These are phyloP conservation scores for Menidia beryllina DNA, from an alignment of 2,113 vertebrate genomes.

Conservation along the genomic window DNA sequence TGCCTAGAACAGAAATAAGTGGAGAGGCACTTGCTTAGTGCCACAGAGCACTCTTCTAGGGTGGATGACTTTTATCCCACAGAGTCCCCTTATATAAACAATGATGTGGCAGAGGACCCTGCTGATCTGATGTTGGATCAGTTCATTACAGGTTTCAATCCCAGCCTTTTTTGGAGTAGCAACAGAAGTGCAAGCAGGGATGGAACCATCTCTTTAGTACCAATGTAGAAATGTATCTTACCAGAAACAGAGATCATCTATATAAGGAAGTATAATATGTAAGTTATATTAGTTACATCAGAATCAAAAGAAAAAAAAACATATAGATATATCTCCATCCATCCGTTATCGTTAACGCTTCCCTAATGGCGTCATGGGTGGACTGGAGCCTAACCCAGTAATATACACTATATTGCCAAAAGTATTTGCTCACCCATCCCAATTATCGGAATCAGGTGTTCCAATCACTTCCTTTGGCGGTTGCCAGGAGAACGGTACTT, in stretches of 20 bases:
- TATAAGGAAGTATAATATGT: neutral
- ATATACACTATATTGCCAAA: too few species aligned
- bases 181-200: neutral
- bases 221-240: neutral
- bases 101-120: neutral
- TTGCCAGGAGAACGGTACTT: too few species aligned
- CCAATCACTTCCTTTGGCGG: too few species aligned
- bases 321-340: too few species aligned
- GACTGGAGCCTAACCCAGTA: too few species aligned
- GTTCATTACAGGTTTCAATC: neutral
- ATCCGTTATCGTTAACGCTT: too few species aligned
- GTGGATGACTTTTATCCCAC: neutral
- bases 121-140: neutral
- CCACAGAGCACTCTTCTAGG: neutral
- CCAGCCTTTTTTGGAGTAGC: neutral
- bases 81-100: neutral
- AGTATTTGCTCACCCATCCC: too few species aligned
- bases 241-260: neutral
- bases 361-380: too few species aligned
- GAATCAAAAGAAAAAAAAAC: neutral
- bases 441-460: too few species aligned
- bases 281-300: neutral
- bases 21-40: neutral
- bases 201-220: neutral
- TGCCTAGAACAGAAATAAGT: neutral